Evolutionary conservation across 2,113 vertebrate species (phyloP), one percentile per base, ranked within the genome.

Genomic region (Bothrops jararaca): DNA sequence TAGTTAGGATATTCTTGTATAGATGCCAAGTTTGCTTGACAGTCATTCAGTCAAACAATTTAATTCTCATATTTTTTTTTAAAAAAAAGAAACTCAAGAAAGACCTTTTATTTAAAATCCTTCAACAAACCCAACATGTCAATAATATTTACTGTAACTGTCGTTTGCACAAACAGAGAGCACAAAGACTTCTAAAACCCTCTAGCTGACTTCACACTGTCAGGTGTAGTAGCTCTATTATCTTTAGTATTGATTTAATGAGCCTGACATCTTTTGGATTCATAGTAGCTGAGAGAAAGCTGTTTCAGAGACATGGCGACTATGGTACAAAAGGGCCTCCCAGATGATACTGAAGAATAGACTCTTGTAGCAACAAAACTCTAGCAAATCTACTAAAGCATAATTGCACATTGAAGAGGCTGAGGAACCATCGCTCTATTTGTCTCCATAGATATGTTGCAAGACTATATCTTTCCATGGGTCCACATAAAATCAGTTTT

Each of bases 11-110:
- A 95, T 53, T 90, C 86, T 54, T 89, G 42, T 92, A 90, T 95
- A 89, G 91, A 95, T 96, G 91, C 15, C 64, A 97, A 96, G 9
- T 26, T 91, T 29, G 88, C n/a, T 60, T 95, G 93, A 94, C 45
- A 96, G 58, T 12, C 92, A 52, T 52, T 69, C 42, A 92, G 92
- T 92, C 23, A 95, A 95, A 95, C 88, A 53, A 89, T 60, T 96
- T 91, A 92, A 91, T 85, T 94, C 39, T 94, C 93, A 94, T 89
- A 90, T 53, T 88, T 69, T n/a, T 15, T 69, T 69, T 13, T 0
- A 12, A 96, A 92, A 48, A 91, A 64, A 93, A 93, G 93, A 94
- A 93, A 50, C 87, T 60, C 1, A 86, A 93, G 60, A 92, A 10
- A 94, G 34, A 89, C 0, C 20, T 90, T 92, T 92, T 91, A 9